Conservation (phyloP, 1,140 invertebrate species). For the Aethina tumida region DNA sequence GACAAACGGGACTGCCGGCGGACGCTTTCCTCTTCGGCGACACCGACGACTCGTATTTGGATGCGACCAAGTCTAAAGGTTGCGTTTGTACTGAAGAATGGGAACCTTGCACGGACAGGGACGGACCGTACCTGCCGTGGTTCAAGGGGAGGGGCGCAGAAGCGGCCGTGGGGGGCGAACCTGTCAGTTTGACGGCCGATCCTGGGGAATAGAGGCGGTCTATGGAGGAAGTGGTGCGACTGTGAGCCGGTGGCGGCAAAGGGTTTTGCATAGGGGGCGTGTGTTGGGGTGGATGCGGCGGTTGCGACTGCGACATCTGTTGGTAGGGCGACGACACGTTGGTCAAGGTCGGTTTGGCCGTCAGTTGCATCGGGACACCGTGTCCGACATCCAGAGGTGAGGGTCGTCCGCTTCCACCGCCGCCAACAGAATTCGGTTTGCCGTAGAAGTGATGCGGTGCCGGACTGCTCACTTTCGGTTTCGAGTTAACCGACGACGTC, state of each 20-base stretch:
- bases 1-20: constrained; percentile 34
- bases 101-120: constrained; percentile 33
- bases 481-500: constrained; percentile 36
- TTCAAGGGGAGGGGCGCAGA: constrained; percentile 41
- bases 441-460: constrained; percentile 70
- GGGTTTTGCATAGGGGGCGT: constrained; percentile 32
- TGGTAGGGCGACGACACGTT: constrained; percentile 55
- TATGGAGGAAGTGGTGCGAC: constrained; percentile 26
- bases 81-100: constrained; percentile 49
- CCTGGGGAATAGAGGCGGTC: constrained; percentile 25
- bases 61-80: constrained; percentile 61
- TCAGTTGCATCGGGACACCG: constrained; percentile 16
- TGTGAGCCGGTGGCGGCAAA: constrained; percentile 48
- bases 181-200: constrained; percentile 35
- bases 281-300: constrained; percentile 27
- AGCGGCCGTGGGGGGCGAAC: constrained; percentile 41
- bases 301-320: constrained; percentile 47
- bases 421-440: constrained; percentile 54
- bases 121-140: constrained; percentile 39
- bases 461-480: constrained; percentile 67
- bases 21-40: constrained; percentile 48
- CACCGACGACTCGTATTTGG: constrained; percentile 36
- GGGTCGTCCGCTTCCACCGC: constrained; percentile 50
- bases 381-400: constrained; percentile 27
- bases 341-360: constrained; percentile 40